Evolutionary conservation across 2,797 vertebrate species (phyloP).

Genomic region (Ambastaia sidthimunki): DNA sequence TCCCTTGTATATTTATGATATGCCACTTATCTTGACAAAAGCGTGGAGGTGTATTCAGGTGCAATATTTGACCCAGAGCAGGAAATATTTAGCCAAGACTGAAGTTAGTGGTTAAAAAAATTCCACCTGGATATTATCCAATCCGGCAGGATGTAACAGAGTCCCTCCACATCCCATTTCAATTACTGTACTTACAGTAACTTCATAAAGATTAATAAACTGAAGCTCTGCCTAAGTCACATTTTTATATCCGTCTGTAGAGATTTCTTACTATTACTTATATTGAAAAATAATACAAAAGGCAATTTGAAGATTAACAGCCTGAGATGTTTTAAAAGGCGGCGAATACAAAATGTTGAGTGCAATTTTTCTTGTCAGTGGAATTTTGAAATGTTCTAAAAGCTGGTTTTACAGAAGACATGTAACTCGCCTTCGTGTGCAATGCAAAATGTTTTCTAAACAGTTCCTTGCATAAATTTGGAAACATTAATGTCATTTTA

Average conservation of each 20-base stretch:
- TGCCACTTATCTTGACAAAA: neutral
- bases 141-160: conserved; percentile 39
- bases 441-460: conserved; percentile 6
- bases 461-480: conserved; percentile 5
- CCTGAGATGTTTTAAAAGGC: conserved; percentile 11
- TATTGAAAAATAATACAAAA: neutral
- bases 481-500: conserved; percentile 37
- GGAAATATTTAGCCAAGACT: neutral
- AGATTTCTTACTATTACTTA: conserved; percentile 4
- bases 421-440: neutral
- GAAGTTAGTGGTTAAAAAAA: neutral
- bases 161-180: conserved; percentile 31
- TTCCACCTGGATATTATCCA: conserved; percentile 45
- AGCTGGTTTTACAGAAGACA: neutral
- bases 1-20: neutral
- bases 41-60: neutral
- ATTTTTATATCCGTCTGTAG: neutral
- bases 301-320: conserved; percentile 5
- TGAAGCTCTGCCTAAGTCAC: conserved; percentile 42
- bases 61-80: neutral
- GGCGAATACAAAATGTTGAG: conserved; percentile 33
- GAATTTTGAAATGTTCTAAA: neutral
- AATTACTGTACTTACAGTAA: conserved; percentile 33
- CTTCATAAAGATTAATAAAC: conserved; percentile 47
- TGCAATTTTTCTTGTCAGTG: conserved; percentile 32